These are phyloP conservation scores for Chromoteleia sp. DNA, from an alignment of 2,888 invertebrate species.

Conservation along the genomic window DNA sequence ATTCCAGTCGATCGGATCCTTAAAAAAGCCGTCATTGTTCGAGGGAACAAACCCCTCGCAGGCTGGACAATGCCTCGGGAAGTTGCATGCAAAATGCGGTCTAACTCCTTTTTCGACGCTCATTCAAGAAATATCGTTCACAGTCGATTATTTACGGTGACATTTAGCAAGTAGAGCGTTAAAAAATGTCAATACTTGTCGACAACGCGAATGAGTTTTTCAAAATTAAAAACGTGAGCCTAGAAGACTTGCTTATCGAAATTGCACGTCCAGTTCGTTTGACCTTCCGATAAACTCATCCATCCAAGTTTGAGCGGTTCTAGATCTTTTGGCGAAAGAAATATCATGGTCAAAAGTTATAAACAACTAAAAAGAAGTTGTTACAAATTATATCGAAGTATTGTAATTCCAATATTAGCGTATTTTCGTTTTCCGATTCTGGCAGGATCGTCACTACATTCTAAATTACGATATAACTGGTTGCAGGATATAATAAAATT, in stretches of 20 bases:
- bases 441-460: too few species aligned
- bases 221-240: not conserved
- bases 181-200: slow-evolving; percentile 1
- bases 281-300: slow-evolving; percentile 28
- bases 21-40: slow-evolving; percentile 9
- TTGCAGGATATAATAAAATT: too few species aligned
- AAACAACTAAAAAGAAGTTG: too few species aligned
- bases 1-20: slow-evolving; percentile 16
- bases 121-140: slow-evolving; percentile 1
- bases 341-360: too few species aligned
- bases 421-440: too few species aligned
- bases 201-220: too few species aligned
- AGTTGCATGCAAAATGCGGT: slow-evolving; percentile 21
- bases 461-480: too few species aligned
- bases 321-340: not conserved
- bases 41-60: not conserved
- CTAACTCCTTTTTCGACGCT: slow-evolving; percentile 6
- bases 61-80: not conserved
- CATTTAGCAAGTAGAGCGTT: not conserved
- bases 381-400: too few species aligned
- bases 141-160: slow-evolving; percentile 6
- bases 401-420: too few species aligned
- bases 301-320: not conserved
- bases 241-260: slow-evolving; percentile 19
- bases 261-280: slow-evolving; percentile 1